Base-by-base conservation (phyloP, 2,888 invertebrate genomes). In the Melinaea menophilus region DNA sequence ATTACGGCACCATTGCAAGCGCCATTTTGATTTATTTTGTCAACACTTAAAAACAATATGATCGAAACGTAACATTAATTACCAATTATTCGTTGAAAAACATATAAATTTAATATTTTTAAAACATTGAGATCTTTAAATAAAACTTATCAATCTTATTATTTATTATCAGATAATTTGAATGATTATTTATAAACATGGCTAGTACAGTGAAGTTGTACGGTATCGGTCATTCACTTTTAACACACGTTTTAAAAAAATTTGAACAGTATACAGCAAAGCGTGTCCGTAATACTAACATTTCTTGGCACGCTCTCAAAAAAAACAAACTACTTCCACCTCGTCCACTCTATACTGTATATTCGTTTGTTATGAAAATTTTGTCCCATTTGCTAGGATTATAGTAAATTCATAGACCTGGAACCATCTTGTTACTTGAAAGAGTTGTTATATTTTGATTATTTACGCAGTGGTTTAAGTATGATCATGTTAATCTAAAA, bases 211-310 rank as follows among this genome's bases (percentile, higher is more conserved):
- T 60, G 34, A 59, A 68, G 58, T 62, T 61, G 60, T 65, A 58
- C 71, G 74, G 79, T 87, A 86, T 87, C 86, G 85, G 86, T 81
- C 86, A 81, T 80, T 85, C 76, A 79, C 84, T 76, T 60, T 61
- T 55, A 61, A 61, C 65, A 55, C 66, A 67, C 62, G 61, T 72
- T 69, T 65, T 77, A 78, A 72, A 65, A 76, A 80, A 80, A 81
- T 71, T 75, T 68, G 72, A 61, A 62, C 65, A 65, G 58, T 58
- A 54, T 34, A 68, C 64, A 67, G 62, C 69, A 62, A 65, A 61
- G 68, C 61, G 64, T 61, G 68, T 61, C 67, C 63, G 66, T 73
- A 74, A 75, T 77, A 81, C 81, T 77, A 79, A 77, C 72, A 75
- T 73, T 75, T 72, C 72, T 81, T 87, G 85, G 84, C 86, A 82